Evolutionary conservation across 2,797 vertebrate species (phyloP).

Genomic region (Lepus oiostolus): DNA sequence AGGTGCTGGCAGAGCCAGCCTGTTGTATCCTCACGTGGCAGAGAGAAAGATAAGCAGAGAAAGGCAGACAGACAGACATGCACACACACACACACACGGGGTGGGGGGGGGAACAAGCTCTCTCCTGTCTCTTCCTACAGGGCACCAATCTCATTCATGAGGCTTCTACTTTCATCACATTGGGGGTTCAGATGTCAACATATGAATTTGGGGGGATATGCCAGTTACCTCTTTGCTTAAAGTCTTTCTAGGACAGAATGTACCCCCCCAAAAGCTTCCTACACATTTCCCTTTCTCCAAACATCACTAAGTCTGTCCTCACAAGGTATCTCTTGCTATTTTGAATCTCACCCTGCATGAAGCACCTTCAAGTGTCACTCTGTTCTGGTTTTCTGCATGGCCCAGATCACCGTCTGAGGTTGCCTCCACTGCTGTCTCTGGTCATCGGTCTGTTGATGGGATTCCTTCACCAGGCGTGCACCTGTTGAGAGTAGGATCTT

Average conservation of each 20-base stretch:
- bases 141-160: background rate
- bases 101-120: background rate
- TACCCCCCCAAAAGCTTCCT: background rate
- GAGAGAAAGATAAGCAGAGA: no score
- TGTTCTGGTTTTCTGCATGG: background rate
- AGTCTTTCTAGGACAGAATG: background rate
- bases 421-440: no score
- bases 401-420: background rate
- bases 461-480: background rate
- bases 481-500: no score
- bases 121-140: background rate
- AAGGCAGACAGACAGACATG: no score
- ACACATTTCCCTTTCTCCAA: background rate
- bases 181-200: background rate
- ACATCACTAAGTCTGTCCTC: background rate
- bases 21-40: background rate
- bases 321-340: background rate
- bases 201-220: background rate
- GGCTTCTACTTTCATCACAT: background rate
- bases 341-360: background rate
- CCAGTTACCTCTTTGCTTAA: background rate
- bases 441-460: no score
- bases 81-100: background rate
- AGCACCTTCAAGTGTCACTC: background rate
- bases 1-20: background rate